Base-by-base conservation (phyloP, 2,113 vertebrate species). In the Sylvietta virens region DNA sequence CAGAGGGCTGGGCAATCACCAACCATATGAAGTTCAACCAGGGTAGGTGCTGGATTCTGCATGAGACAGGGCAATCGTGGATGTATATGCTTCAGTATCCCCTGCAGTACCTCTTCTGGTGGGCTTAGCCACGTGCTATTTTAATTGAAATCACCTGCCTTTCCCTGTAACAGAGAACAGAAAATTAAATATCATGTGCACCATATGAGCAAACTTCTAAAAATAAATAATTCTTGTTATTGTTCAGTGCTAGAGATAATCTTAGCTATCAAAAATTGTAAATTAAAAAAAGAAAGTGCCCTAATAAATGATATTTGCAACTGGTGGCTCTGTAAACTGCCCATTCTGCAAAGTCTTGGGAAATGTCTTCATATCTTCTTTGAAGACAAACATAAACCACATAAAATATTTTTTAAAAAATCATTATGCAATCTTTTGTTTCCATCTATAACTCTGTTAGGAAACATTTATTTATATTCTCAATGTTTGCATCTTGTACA, bases 271-370 rank as follows among this genome's bases (percentile, higher is more conserved):
- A 57, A 51, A 24, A 15, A 47, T 42, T 0, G 0, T 31, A 71
- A 71, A 2, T 33, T 40, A 13, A 69, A 54, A 54, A 37, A 72
- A 77, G 54, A 76, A 56, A 7, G 8, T 66, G 31, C 8, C n/a
- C 13, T 31, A 37, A 31, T 60, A 61, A 60, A 21, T 74, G 4
- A 4, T 51, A 57, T 28, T 77, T 72, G 19, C 77, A 71, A 53
- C 31, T 77, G 13, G 27, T 23, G 23, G 23, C 47, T 90, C 27
- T 47, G n/a, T 28, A 81, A 92, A 45, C 30, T 37, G 22, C 37
- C n/a, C 0, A 0, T 76, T 39, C 39, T 61, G 28, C 24, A 39
- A 65, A 60, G 64, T 53, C 23, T 39, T 9, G 13, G 42, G 62
- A 81, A 81, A 77, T 18, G 39, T 42, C 28, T 76, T 77, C n/a